Evolutionary conservation across 2,888 invertebrate species (phyloP).

Genomic region (Polyploca ridens): DNA sequence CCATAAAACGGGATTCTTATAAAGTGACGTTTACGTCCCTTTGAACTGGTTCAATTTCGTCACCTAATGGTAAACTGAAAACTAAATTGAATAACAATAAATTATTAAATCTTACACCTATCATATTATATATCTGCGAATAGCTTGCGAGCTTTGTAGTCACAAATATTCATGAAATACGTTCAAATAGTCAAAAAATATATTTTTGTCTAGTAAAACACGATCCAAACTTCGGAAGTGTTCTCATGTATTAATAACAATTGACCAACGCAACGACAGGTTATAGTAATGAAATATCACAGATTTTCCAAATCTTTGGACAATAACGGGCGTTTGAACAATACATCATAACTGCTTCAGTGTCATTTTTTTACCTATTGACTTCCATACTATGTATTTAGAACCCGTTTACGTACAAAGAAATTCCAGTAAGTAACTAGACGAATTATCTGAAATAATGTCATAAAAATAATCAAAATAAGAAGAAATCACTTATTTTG

Average conservation of each 20-base stretch:
- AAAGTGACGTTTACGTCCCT: constrained; percentile 82
- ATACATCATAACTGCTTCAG: constrained; percentile 57
- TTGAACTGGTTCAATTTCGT: constrained; percentile 82
- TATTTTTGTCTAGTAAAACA: constrained; percentile 81
- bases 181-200: constrained; percentile 85
- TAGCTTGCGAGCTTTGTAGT: constrained; percentile 77
- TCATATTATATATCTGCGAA: constrained; percentile 80
- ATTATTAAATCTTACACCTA: constrained; percentile 84
- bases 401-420: constrained; percentile 80
- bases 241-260: constrained; percentile 78
- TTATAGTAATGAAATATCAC: constrained; percentile 83
- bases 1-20: constrained; percentile 65
- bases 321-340: constrained; percentile 78
- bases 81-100: constrained; percentile 84
- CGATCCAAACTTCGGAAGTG: constrained; percentile 69
- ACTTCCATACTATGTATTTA: constrained; percentile 62
- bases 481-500: constrained; percentile 74
- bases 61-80: constrained; percentile 81
- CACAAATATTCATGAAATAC: constrained; percentile 79
- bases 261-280: constrained; percentile 84
- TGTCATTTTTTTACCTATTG: constrained; percentile 75
- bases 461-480: constrained; percentile 71
- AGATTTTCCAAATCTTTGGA: constrained; percentile 84
- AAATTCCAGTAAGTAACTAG: constrained; percentile 74
- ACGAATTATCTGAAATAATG: constrained; percentile 73